These are phyloP conservation scores for Eclectus roratus DNA, from an alignment of 2,113 vertebrate species.

Conservation along the genomic window DNA sequence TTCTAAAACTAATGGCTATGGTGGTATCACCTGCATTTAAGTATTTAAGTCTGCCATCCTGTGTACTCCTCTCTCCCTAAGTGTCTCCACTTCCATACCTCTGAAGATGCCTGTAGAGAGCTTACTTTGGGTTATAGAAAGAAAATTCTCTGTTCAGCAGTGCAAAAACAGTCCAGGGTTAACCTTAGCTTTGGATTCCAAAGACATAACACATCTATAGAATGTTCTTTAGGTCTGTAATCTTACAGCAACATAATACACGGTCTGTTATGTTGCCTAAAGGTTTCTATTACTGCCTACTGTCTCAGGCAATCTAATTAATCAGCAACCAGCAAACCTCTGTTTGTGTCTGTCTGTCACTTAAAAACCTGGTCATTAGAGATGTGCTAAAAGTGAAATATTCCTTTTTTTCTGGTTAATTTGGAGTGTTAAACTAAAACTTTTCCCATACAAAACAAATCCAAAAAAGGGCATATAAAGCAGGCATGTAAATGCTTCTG, in stretches of 20 bases:
- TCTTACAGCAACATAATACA: not conserved
- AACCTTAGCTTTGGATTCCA: slow-evolving; percentile 16
- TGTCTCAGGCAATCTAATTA: not conserved
- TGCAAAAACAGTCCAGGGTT: not conserved
- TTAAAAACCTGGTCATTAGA: not conserved
- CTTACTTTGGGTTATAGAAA: not conserved
- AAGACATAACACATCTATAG: not conserved
- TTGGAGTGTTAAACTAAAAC: not conserved
- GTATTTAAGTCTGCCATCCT: not conserved
- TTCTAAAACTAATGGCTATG: not conserved
- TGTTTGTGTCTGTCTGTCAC: not conserved
- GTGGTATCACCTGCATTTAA: not conserved
- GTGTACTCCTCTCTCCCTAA: not conserved
- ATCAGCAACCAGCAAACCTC: not conserved
- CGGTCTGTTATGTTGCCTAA: not conserved
- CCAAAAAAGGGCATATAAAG: not conserved
- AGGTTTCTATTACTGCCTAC: slow-evolving; percentile 5
- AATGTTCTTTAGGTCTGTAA: slow-evolving; percentile 32
- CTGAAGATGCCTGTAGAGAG: not conserved
- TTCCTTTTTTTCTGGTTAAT: not conserved
- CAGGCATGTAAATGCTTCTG: not conserved
- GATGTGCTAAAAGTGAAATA: not conserved
- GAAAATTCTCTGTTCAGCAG: not conserved
- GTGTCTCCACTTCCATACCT: not conserved
- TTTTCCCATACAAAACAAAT: not conserved